phyloP scores from a whole-genome alignment of 2,113 vertebrate species.

The Bagarius yarrelli region DNA sequence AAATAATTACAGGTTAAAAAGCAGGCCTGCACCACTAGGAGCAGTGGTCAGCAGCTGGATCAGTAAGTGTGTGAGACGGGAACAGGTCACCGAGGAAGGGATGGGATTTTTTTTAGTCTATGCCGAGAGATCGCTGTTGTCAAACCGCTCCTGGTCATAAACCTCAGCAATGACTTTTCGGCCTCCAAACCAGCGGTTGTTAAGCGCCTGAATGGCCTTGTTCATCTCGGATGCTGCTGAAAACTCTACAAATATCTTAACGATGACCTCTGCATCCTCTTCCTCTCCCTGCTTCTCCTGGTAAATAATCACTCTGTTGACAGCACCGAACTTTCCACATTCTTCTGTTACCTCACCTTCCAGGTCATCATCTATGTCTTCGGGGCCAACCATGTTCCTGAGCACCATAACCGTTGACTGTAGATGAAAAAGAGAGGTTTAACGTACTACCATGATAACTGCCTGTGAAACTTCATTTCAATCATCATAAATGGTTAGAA shows the following conservation, averaged over 20 bases:
- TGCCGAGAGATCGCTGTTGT: conserved; percentile 86
- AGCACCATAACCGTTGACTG: conserved; percentile 95
- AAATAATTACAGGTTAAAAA: conserved; percentile 66
- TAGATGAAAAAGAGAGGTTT: accelerated
- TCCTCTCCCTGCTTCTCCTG: conserved; percentile 95
- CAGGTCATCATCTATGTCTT: conserved; percentile 89
- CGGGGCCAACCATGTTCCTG: conserved; percentile 92
- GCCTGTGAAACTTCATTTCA: neutral
- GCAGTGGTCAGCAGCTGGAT: conserved; percentile 43
- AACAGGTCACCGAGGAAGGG: conserved; percentile 1
- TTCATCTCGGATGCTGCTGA: conserved; percentile 84
- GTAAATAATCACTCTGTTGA: conserved; percentile 91
- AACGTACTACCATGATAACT: neutral
- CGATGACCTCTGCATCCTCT: conserved; percentile 88
- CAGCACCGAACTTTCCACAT: conserved; percentile 87
- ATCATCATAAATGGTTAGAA: neutral
- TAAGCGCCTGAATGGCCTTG: conserved; percentile 88
- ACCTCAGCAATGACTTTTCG: conserved; percentile 87
- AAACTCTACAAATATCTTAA: conserved; percentile 95
- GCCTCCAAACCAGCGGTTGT: conserved; percentile 92
- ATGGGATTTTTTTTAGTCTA: conserved; percentile 65
- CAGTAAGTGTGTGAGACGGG: conserved; percentile 36
- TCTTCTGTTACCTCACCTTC: conserved; percentile 93
- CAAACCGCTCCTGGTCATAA: conserved; percentile 89
- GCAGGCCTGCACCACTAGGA: conserved; percentile 49